phyloP scores from a whole-genome alignment of 2,888 invertebrate species.

The Lacanobia oleracea region DNA sequence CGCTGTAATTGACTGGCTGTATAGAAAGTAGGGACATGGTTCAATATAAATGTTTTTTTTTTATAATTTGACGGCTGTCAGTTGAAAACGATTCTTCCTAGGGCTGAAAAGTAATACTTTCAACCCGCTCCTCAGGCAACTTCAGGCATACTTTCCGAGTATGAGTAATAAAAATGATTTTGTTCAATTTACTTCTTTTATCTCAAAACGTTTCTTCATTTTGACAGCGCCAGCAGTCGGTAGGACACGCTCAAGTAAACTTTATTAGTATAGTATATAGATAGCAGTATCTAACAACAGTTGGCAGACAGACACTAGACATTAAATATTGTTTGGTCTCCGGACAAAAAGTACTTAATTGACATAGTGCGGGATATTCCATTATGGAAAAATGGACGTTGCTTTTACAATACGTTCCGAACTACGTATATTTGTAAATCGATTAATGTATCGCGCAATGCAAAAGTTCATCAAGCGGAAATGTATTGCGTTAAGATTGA shows the following conservation, averaged over 20 bases:
- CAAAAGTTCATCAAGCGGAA: neutral
- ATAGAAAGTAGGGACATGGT: too few species aligned
- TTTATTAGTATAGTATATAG: neutral
- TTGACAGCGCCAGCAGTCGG: neutral
- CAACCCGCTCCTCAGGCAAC: too few species aligned
- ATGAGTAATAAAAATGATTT: too few species aligned
- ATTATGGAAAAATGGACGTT: constrained; percentile 1
- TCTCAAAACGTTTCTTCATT: neutral
- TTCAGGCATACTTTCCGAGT: too few species aligned
- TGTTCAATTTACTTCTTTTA: neutral
- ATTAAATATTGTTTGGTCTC: constrained; percentile 4
- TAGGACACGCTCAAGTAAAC: too few species aligned
- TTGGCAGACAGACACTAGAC: neutral
- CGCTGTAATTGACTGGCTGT: too few species aligned
- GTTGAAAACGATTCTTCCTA: too few species aligned
- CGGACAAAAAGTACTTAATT: neutral
- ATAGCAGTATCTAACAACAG: neutral
- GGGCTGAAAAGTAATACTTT: too few species aligned
- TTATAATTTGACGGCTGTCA: too few species aligned
- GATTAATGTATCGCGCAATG: too few species aligned
- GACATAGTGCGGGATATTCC: constrained; percentile 16
- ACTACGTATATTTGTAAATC: too few species aligned
- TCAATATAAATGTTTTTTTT: too few species aligned
- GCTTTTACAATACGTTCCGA: constrained; percentile 1
- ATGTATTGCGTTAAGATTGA: neutral